These are phyloP conservation scores for Cetoscarus ocellatus DNA, from an alignment of 2,797 vertebrate genomes.

Conservation along the genomic window DNA sequence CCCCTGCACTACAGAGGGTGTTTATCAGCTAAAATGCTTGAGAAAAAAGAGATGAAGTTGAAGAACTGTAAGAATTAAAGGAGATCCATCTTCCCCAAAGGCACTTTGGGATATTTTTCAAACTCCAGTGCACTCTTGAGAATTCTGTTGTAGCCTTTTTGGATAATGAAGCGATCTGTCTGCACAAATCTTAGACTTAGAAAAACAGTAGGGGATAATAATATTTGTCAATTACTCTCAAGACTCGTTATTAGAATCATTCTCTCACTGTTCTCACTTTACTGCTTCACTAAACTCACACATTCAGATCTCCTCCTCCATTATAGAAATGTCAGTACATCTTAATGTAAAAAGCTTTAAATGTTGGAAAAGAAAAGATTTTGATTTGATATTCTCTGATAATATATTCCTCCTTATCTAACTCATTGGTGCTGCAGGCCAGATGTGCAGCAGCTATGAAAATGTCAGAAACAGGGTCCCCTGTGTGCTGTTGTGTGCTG, in stretches of 20 bases:
- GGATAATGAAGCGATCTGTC: conserved; percentile 3
- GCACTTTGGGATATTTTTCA: background rate
- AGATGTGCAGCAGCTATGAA: conserved; percentile 3
- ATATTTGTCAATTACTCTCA: conserved; percentile 9
- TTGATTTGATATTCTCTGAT: conserved; percentile 4
- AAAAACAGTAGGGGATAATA: background rate
- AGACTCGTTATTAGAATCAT: background rate
- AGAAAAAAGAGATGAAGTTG: no score
- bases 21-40: no score
- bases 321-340: conserved; percentile 6
- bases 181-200: background rate
- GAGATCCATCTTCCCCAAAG: background rate
- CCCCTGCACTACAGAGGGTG: no score
- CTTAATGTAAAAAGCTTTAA: conserved; percentile 3
- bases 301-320: background rate
- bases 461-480: conserved; percentile 21
- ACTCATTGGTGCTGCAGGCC: background rate
- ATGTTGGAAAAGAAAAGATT: background rate
- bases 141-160: background rate
- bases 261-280: background rate
- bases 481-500: conserved; percentile 13
- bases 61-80: background rate
- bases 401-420: conserved; percentile 12
- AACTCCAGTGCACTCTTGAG: background rate
- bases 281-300: background rate